Conservation (phyloP, 2,113 vertebrate genomes). For the Telmatochromis sp. region DNA sequence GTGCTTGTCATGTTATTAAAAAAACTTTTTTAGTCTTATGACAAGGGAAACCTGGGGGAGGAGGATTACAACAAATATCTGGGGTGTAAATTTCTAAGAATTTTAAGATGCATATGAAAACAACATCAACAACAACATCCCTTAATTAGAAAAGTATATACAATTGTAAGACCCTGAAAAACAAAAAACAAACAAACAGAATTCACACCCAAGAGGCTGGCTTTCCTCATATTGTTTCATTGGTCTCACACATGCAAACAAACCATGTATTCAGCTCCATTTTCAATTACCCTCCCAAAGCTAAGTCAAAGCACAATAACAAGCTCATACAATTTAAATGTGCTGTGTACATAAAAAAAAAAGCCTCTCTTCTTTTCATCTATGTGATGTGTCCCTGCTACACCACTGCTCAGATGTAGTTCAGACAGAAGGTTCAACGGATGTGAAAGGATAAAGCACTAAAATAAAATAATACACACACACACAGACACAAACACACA, state of each 20-base stretch:
- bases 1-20: background rate
- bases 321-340: conserved; percentile 64
- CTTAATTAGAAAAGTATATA: background rate
- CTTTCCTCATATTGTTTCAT: background rate
- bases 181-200: background rate
- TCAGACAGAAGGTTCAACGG: conserved; percentile 35
- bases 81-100: background rate
- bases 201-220: background rate
- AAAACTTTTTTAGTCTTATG: background rate
- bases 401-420: conserved; percentile 27
- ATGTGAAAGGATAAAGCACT: conserved; percentile 17
- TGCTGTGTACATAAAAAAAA: conserved; percentile 15
- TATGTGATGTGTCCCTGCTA: conserved; percentile 19
- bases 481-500: background rate
- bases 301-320: conserved; percentile 38
- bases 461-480: conserved; percentile 9
- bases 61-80: background rate
- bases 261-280: conserved; percentile 6
- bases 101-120: background rate
- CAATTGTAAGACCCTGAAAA: background rate
- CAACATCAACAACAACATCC: background rate
- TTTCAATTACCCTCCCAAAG: conserved; percentile 49
- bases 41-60: background rate
- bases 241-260: background rate
- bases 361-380: conserved; percentile 48